Evolutionary conservation across 2,113 vertebrate species (phyloP).

Genomic region (Proterorhinus semilunaris): DNA sequence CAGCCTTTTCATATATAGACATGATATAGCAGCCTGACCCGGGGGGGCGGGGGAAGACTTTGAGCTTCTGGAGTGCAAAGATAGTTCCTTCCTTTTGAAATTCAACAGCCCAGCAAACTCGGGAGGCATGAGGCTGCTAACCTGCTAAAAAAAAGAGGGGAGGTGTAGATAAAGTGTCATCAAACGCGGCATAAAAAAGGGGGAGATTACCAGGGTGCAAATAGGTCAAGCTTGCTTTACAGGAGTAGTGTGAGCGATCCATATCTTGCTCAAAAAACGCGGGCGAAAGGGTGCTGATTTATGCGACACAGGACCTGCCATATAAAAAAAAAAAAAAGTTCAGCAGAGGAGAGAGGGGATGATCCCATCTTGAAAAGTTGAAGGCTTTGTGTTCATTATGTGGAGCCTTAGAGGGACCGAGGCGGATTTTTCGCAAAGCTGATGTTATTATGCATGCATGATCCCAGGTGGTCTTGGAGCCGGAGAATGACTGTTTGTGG

Average conservation of each 20-base stretch:
- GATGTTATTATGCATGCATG: not conserved
- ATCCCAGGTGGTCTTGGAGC: not conserved
- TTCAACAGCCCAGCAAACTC: conserved; percentile 69
- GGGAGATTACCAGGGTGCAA: conserved; percentile 43
- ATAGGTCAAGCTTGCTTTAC: conserved; percentile 50
- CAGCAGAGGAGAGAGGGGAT: conserved; percentile 1
- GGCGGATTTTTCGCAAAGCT: not conserved
- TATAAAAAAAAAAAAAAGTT: not conserved
- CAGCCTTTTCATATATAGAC: conserved; percentile 62
- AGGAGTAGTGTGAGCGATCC: conserved; percentile 41
- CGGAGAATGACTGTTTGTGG: not conserved
- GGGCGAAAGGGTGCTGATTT: conserved; percentile 39
- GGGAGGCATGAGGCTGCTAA: conserved; percentile 56
- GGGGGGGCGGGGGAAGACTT: conserved; percentile 52
- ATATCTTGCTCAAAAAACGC: conserved; percentile 40
- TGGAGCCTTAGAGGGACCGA: not conserved
- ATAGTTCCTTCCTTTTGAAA: conserved; percentile 72
- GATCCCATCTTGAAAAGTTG: not conserved
- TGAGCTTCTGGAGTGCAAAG: conserved; percentile 47
- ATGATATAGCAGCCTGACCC: conserved; percentile 65
- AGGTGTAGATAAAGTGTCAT: conserved; percentile 60
- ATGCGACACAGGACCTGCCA: conserved; percentile 24
- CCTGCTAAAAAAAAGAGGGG: conserved; percentile 35
- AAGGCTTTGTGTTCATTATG: conserved; percentile 9
- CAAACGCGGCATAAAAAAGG: conserved; percentile 53